These are phyloP conservation scores for Panagrolaimus sp. DNA, from an alignment of 1,140 invertebrate species.

Conservation along the genomic window DNA sequence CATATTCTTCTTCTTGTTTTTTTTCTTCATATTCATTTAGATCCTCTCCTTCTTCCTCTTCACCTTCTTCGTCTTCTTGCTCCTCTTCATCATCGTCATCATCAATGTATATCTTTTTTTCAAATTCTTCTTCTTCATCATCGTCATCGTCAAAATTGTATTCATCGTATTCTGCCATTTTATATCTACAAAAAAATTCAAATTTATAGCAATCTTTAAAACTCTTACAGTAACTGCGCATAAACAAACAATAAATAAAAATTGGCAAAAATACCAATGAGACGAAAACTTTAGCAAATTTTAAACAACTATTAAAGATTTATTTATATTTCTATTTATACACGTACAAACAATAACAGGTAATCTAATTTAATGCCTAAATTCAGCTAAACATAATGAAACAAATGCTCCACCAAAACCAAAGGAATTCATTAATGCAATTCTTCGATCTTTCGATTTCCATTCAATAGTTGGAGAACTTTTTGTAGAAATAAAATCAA, in stretches of 20 bases:
- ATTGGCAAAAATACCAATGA: neutral
- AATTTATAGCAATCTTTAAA: neutral
- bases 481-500: slow-evolving; percentile 22
- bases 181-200: neutral
- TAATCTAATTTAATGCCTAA: neutral
- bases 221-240: neutral
- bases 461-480: slow-evolving; percentile 9
- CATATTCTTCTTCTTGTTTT: no score
- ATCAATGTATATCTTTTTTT: slow-evolving; percentile 6
- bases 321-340: no score
- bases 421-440: slow-evolving; percentile 92
- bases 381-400: slow-evolving; percentile 3
- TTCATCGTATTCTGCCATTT: neutral
- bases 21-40: neutral
- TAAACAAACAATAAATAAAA: neutral
- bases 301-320: neutral
- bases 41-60: neutral
- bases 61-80: neutral
- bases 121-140: neutral
- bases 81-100: neutral
- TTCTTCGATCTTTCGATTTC: slow-evolving; percentile 62
- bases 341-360: no score
- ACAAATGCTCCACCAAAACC: slow-evolving; percentile 98
- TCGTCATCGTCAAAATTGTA: neutral
- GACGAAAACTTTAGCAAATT: neutral